Percentiles rank a stretch among this genome's conserved stretches.
phyloP scores from a whole-genome alignment of 2,888 invertebrate genomes.

The Pseudanteris insignis region DNA sequence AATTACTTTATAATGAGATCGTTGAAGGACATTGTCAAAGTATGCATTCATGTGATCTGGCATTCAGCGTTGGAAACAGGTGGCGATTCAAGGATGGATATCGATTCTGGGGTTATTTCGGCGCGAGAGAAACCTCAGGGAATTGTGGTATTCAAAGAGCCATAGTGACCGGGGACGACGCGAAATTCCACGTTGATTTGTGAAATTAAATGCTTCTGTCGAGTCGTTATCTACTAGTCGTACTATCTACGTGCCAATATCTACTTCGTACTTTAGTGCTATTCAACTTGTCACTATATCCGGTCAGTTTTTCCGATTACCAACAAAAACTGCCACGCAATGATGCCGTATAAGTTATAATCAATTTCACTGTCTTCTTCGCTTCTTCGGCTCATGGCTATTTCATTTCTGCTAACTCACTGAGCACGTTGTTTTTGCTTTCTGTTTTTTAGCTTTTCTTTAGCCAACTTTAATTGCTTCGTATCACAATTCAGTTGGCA shows the following conservation, averaged over 20 bases:
- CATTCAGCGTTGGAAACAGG: conserved; percentile 27
- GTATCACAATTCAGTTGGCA: no score
- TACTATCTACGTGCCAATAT: no score
- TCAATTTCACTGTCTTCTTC: conserved; percentile 19
- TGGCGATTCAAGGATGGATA: conserved; percentile 34
- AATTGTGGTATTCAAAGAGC: conserved; percentile 48
- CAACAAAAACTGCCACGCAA: conserved; percentile 22
- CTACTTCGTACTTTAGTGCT: conserved; percentile 44
- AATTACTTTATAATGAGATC: conserved; percentile 23
- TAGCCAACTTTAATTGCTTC: no score
- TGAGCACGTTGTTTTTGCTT: conserved; percentile 8
- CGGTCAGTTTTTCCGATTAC: conserved; percentile 31
- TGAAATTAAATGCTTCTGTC: conserved; percentile 57
- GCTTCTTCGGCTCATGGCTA: conserved; percentile 4
- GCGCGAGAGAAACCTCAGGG: conserved; percentile 39
- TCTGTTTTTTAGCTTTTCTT: no score
- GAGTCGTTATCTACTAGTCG: conserved; percentile 54
- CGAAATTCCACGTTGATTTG: conserved; percentile 57
- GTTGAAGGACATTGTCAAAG: conserved; percentile 35
- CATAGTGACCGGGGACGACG: conserved; percentile 36
- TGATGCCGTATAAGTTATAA: conserved; percentile 26
- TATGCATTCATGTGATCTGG: conserved; percentile 22
- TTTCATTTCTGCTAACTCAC: conserved; percentile 9
- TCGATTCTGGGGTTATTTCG: conserved; percentile 34
- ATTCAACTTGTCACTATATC: conserved; percentile 46